Conservation (phyloP, 2,797 vertebrate genomes). For the Pseudochirops corinnae region DNA sequence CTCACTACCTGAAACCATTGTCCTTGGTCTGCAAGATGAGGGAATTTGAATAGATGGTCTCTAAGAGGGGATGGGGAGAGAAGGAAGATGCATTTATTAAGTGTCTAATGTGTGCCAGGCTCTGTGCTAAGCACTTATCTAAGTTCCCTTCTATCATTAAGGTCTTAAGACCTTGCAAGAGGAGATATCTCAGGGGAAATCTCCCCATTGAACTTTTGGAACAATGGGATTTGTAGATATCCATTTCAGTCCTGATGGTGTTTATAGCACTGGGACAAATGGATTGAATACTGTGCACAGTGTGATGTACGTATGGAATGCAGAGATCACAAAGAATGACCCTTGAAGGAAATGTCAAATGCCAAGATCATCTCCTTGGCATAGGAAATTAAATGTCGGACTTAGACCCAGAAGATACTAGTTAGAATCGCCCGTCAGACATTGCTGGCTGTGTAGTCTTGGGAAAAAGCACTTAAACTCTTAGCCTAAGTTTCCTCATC, state of each 20-base stretch:
- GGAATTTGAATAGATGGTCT: background rate
- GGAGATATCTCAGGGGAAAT: background rate
- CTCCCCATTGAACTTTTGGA: background rate
- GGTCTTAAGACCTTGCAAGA: background rate
- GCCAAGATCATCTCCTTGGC: background rate
- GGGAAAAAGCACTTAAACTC: background rate
- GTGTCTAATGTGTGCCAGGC: background rate
- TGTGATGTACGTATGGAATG: background rate
- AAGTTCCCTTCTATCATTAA: background rate
- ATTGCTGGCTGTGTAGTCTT: background rate
- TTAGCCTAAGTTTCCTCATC: background rate
- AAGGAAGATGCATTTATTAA: background rate
- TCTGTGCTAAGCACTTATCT: background rate
- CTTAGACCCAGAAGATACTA: background rate
- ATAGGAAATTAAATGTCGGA: background rate
- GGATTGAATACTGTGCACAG: background rate
- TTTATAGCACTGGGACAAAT: background rate
- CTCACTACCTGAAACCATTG: background rate
- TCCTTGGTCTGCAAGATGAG: background rate
- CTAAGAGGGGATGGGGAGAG: background rate
- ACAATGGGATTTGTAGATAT: background rate
- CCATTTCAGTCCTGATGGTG: slow-evolving; percentile 6
- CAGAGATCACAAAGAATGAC: background rate
- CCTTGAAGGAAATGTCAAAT: slow-evolving; percentile 20
- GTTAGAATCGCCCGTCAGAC: background rate